These are phyloP conservation scores for Listrodromus nycthemerus DNA, from an alignment of 2,888 invertebrate genomes.

Conservation along the genomic window DNA sequence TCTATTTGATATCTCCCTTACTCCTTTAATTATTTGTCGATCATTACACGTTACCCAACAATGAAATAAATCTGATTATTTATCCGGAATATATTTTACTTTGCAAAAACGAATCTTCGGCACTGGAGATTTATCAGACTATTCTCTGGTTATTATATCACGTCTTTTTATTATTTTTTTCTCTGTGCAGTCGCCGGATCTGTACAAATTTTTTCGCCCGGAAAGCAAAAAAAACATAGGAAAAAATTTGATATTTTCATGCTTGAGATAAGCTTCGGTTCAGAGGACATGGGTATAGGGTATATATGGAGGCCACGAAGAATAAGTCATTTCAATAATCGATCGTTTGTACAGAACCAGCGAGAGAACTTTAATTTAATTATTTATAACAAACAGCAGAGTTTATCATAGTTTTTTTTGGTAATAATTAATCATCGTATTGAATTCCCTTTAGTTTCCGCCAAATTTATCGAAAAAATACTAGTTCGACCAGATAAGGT, in stretches of 20 bases:
- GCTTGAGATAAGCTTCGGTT: conserved; percentile 9
- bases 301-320: conserved; percentile 27
- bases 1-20: conserved; percentile 5
- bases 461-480: conserved; percentile 34
- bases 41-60: conserved; percentile 31
- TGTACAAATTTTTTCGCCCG: conserved; percentile 21
- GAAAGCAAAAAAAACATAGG: conserved; percentile 15
- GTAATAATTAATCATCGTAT: not conserved
- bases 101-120: conserved; percentile 48
- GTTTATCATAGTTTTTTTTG: conserved; percentile 56
- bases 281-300: not conserved
- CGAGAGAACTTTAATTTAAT: conserved; percentile 35
- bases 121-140: conserved; percentile 45
- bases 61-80: conserved; percentile 49
- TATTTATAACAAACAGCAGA: conserved; percentile 46
- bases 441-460: not conserved
- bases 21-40: not conserved
- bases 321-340: conserved; percentile 21
- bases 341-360: conserved; percentile 46
- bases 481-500: conserved; percentile 9
- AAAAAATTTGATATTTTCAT: conserved; percentile 12
- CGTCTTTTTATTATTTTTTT: conserved; percentile 25
- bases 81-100: conserved; percentile 37
- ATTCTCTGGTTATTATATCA: conserved; percentile 55
- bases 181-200: conserved; percentile 40